Conservation (phyloP, 2,113 vertebrate genomes). For the Rousettus leschenaultii region DNA sequence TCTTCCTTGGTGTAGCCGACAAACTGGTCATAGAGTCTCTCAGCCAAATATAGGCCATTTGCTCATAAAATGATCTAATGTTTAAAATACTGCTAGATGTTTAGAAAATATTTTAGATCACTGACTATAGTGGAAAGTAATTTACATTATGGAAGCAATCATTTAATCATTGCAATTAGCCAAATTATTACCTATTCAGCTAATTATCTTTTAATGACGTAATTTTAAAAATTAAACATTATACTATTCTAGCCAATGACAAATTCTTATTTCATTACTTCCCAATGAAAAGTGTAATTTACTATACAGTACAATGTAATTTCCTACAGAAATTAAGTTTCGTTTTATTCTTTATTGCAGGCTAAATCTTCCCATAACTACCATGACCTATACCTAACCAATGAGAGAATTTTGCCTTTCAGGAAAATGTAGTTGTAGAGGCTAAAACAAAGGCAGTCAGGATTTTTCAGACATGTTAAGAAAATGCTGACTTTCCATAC, state of each 20-base stretch:
- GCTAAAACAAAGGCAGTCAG: constrained; percentile 24
- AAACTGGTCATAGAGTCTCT: not conserved
- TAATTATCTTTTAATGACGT: constrained; percentile 69
- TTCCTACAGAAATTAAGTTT: constrained; percentile 65
- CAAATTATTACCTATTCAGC: constrained; percentile 67
- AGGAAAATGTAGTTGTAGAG: constrained; percentile 16
- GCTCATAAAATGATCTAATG: constrained; percentile 1
- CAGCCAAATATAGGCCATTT: constrained; percentile 23
- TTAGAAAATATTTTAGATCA: constrained; percentile 67
- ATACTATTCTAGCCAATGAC: constrained; percentile 41
- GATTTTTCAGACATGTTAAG: not conserved
- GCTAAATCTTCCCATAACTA: constrained; percentile 40
- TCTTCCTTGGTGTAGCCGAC: not conserved
- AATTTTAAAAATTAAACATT: constrained; percentile 61
- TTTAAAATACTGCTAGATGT: constrained; percentile 46
- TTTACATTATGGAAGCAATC: constrained; percentile 68
- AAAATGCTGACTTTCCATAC: not conserved
- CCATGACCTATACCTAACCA: constrained; percentile 36
- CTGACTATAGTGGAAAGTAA: constrained; percentile 54
- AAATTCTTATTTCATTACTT: constrained; percentile 68
- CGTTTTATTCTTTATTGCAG: constrained; percentile 66
- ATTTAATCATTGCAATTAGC: constrained; percentile 69
- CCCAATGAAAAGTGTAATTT: constrained; percentile 61
- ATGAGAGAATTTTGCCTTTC: constrained; percentile 17
- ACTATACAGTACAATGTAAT: constrained; percentile 57